Conservation (phyloP, 2,888 invertebrate species). For the Sesia bembeciformis region DNA sequence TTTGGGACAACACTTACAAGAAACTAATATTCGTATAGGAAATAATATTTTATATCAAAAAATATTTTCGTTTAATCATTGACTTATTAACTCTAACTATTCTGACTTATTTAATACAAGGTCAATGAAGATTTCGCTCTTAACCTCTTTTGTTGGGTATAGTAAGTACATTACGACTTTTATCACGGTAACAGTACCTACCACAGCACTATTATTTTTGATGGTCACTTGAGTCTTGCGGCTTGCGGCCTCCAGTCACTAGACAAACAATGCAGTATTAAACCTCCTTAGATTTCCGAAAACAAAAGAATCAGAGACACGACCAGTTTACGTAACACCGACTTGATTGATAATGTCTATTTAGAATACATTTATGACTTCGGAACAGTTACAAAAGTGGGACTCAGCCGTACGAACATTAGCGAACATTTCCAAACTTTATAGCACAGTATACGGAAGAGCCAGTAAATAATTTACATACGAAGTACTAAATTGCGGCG, state of each 20-base stretch:
- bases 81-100: too few species aligned
- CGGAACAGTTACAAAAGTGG: conserved; percentile 38
- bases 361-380: conserved; percentile 31
- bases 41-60: too few species aligned
- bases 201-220: too few species aligned
- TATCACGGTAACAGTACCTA: too few species aligned
- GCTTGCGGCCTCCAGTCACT: background rate
- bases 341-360: conserved; percentile 44
- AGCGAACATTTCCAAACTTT: conserved; percentile 46
- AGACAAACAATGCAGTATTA: conserved; percentile 5
- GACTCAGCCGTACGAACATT: conserved; percentile 27
- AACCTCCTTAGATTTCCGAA: conserved; percentile 14
- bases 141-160: too few species aligned
- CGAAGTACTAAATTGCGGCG: too few species aligned
- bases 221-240: background rate
- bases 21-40: too few species aligned
- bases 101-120: too few species aligned
- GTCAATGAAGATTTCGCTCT: too few species aligned
- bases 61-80: too few species aligned
- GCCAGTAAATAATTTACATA: background rate
- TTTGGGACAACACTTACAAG: too few species aligned
- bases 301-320: conserved; percentile 24
- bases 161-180: too few species aligned
- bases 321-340: conserved; percentile 20
- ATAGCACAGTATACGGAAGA: conserved; percentile 1